A percentile compares a stretch with the other conserved stretches of the same genome.
Conservation (phyloP, 2,888 invertebrate genomes). For the Cabera pusaria region DNA sequence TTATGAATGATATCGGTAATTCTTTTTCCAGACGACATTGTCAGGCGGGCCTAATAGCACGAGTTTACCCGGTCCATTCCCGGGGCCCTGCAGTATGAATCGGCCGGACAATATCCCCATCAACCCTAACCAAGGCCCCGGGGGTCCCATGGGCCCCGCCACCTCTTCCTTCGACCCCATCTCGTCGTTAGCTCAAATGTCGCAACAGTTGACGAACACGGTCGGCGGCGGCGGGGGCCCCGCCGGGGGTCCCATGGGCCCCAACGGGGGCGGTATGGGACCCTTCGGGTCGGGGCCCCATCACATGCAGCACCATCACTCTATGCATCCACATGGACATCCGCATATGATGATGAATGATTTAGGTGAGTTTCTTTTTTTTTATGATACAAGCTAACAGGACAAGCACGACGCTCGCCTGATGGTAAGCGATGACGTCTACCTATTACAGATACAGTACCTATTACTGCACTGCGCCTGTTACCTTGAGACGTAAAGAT, state of each 20-base stretch:
- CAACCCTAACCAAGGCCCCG: conserved; percentile 77
- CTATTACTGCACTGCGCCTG: no score
- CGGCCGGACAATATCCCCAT: conserved; percentile 76
- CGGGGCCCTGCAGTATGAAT: conserved; percentile 75
- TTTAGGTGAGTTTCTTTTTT: conserved; percentile 60
- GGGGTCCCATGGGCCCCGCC: conserved; percentile 81
- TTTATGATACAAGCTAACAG: no score
- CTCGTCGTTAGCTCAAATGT: conserved; percentile 97
- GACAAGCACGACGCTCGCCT: no score
- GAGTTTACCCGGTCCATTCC: conserved; percentile 79
- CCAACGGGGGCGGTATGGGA: conserved; percentile 60
- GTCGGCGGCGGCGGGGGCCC: conserved; percentile 77
- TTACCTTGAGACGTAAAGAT: no score
- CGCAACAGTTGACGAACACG: conserved; percentile 93
- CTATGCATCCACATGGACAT: conserved; percentile 74
- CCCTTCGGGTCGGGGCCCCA: conserved; percentile 70
- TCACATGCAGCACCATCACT: conserved; percentile 76
- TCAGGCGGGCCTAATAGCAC: conserved; percentile 77
- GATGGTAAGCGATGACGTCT: no score
- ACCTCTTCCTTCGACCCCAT: conserved; percentile 93
- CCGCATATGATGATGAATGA: conserved; percentile 82
- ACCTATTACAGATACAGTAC: no score
- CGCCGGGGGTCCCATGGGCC: conserved; percentile 66
- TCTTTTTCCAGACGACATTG: conserved; percentile 68
- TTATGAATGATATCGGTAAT: no score